A percentile compares a stretch with the other conserved stretches of the same genome.
Evolutionary conservation across 2,797 vertebrate species (phyloP).

Genomic region (Cyclura pinguis): DNA sequence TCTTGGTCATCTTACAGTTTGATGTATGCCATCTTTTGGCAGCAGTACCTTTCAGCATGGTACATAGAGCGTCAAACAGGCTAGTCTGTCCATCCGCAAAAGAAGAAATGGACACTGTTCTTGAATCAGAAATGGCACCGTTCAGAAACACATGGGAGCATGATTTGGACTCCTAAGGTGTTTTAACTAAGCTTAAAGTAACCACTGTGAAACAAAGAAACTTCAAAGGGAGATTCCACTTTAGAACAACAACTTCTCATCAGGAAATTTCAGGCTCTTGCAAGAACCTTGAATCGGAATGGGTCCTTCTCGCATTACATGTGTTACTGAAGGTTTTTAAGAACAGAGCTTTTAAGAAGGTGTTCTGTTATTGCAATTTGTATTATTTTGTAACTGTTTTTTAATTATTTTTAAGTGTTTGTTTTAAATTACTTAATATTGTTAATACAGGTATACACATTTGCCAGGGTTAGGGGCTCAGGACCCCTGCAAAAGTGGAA

Average conservation of each 20-base stretch:
- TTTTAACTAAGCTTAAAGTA: background rate
- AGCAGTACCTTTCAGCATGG: background rate
- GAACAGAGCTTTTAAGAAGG: background rate
- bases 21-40: background rate
- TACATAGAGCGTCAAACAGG: background rate
- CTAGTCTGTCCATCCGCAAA: background rate
- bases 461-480: no score
- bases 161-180: background rate
- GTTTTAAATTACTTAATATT: no score
- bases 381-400: no score
- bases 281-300: no score
- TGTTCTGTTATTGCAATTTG: no score
- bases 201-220: background rate
- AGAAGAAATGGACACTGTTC: background rate
- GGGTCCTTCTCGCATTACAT: no score
- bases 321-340: no score
- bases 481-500: no score
- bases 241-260: background rate
- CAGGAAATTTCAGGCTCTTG: no score
- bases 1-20: background rate
- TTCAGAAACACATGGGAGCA: background rate
- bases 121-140: background rate
- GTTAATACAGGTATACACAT: no score
- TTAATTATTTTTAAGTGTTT: no score
- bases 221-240: background rate